Evolutionary conservation across 2,888 invertebrate genomes (phyloP).

Genomic region (Boloria selene): DNA sequence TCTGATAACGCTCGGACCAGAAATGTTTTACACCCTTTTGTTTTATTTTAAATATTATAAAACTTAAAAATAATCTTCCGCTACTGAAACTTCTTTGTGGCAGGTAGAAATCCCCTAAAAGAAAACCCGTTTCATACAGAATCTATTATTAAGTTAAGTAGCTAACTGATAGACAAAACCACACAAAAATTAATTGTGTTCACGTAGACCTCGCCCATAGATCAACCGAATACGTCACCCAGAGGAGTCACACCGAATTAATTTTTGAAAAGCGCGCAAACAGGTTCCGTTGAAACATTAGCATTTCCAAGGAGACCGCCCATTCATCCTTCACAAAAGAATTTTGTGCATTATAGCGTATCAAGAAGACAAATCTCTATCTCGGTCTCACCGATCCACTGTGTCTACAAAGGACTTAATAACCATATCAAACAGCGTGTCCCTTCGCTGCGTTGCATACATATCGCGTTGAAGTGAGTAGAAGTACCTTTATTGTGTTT

Average conservation of each 20-base stretch:
- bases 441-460: conserved; percentile 78
- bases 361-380: conserved; percentile 72
- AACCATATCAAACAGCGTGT: conserved; percentile 81
- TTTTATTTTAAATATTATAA: conserved; percentile 14
- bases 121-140: conserved; percentile 28
- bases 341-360: conserved; percentile 75
- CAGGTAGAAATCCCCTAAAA: conserved; percentile 26
- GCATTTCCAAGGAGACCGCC: conserved; percentile 73
- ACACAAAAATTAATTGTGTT: conserved; percentile 47
- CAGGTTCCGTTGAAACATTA: conserved; percentile 67
- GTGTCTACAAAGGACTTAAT: conserved; percentile 78
- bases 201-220: conserved; percentile 31
- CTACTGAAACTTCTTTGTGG: conserved; percentile 19
- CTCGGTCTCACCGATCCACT: conserved; percentile 69
- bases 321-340: conserved; percentile 50
- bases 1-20: conserved; percentile 29
- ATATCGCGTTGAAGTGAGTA: conserved; percentile 61
- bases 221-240: conserved; percentile 55
- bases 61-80: conserved; percentile 16
- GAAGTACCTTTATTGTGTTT: conserved; percentile 67
- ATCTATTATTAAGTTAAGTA: conserved; percentile 31
- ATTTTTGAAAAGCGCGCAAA: conserved; percentile 57
- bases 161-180: conserved; percentile 44
- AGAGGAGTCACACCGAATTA: conserved; percentile 68
- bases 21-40: conserved; percentile 1